phyloP scores from a whole-genome alignment of 2,888 invertebrate species.

The Gasteruption jaculator region DNA sequence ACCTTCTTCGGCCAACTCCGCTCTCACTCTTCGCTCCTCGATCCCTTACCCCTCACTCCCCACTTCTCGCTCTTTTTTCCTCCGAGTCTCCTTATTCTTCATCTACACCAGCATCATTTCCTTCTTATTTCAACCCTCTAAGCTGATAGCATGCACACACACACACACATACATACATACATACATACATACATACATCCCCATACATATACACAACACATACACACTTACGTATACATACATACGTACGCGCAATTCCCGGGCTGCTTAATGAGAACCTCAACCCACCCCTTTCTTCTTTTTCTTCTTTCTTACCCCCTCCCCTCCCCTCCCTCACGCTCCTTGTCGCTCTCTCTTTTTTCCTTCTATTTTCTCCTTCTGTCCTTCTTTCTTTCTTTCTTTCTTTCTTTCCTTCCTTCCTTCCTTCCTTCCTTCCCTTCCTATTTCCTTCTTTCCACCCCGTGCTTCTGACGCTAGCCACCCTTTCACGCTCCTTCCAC shows the following conservation, averaged over 20 bases:
- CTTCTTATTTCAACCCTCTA: slow-evolving; percentile 44
- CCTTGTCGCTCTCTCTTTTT: slow-evolving; percentile 22
- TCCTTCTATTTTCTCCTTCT: slow-evolving; percentile 19
- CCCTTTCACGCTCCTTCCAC: too few relatives aligned
- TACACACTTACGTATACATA: slow-evolving; percentile 29
- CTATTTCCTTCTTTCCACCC: neutral
- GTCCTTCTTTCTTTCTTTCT: slow-evolving; percentile 19
- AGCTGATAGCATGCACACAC: slow-evolving; percentile 13
- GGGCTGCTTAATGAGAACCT: slow-evolving; percentile 52
- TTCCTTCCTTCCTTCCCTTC: slow-evolving; percentile 3
- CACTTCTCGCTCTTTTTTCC: slow-evolving; percentile 18
- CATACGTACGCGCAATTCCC: slow-evolving; percentile 44
- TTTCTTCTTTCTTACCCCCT: slow-evolving; percentile 33
- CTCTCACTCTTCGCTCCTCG: slow-evolving; percentile 22
- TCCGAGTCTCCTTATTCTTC: slow-evolving; percentile 20
- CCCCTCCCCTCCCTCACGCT: slow-evolving; percentile 24
- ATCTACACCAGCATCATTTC: slow-evolving; percentile 26
- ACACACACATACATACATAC: neutral
- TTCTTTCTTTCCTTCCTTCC: slow-evolving; percentile 21
- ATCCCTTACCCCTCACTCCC: slow-evolving; percentile 9
- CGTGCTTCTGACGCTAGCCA: too few relatives aligned
- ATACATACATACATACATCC: slow-evolving; percentile 6
- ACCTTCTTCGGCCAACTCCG: slow-evolving; percentile 33
- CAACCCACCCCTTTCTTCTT: too few relatives aligned
- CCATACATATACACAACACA: slow-evolving; percentile 30